phyloP scores from a whole-genome alignment of 2,888 invertebrate genomes.

The Blastobasis lacticolella region DNA sequence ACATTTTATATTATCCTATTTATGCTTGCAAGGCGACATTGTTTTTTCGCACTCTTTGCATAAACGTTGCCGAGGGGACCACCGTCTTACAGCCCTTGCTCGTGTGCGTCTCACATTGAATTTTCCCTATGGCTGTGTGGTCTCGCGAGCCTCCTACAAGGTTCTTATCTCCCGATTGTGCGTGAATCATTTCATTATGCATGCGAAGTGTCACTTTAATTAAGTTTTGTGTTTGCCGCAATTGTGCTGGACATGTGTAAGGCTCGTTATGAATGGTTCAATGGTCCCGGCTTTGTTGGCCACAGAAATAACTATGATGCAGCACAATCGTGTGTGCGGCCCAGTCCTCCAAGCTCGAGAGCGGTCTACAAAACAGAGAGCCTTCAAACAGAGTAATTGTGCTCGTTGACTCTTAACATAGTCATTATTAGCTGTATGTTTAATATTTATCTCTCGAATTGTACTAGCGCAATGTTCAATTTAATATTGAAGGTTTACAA shows the following conservation, averaged over 20 bases:
- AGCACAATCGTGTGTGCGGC: slow-evolving; percentile 15
- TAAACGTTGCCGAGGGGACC: slow-evolving; percentile 2
- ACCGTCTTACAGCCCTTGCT: slow-evolving; percentile 2
- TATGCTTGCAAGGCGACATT: neutral
- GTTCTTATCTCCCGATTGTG: slow-evolving; percentile 31
- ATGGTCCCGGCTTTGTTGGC: slow-evolving; percentile 36
- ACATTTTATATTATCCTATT: no score
- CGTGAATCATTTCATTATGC: slow-evolving; percentile 66
- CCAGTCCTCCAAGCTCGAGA: slow-evolving; percentile 4
- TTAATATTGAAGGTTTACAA: no score
- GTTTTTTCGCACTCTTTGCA: slow-evolving; percentile 2
- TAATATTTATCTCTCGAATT: no score
- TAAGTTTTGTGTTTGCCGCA: slow-evolving; percentile 62
- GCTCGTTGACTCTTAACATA: neutral
- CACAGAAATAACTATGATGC: slow-evolving; percentile 53
- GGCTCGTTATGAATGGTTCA: slow-evolving; percentile 39
- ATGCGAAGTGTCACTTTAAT: slow-evolving; percentile 65
- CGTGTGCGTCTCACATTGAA: slow-evolving; percentile 5
- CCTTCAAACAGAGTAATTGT: neutral
- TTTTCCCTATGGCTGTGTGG: slow-evolving; percentile 8
- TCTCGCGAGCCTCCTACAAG: neutral
- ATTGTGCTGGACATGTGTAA: slow-evolving; percentile 55
- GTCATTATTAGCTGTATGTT: slow-evolving; percentile 3
- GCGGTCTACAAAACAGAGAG: neutral
- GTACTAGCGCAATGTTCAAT: no score